Conservation (phyloP, 2,797 vertebrate genomes). For the Brotula barbata region DNA sequence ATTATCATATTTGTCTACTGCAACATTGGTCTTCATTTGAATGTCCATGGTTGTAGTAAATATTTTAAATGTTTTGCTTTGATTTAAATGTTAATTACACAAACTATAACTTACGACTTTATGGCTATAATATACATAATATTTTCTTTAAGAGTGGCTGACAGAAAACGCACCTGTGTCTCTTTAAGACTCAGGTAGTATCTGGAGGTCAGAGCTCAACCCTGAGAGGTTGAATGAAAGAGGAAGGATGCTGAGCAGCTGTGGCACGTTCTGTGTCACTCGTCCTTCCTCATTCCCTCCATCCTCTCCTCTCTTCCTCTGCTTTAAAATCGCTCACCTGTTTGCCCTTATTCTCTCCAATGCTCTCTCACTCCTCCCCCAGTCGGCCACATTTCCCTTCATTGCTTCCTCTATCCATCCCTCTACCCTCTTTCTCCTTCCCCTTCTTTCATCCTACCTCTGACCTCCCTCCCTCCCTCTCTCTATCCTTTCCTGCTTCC, state of each 20-base stretch:
- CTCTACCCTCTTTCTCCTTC: conserved; percentile 10
- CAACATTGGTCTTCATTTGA: not conserved
- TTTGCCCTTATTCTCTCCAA: conserved; percentile 20
- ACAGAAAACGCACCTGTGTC: conserved; percentile 1
- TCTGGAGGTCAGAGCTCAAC: conserved; percentile 60
- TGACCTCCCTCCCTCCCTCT: conserved; percentile 43
- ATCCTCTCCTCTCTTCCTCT: conserved; percentile 27
- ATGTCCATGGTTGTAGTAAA: not conserved
- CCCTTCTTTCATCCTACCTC: conserved; percentile 31
- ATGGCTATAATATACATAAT: too few relatives aligned
- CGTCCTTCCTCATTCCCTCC: conserved; percentile 21
- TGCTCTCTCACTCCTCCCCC: not conserved
- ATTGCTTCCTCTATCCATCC: conserved; percentile 8
- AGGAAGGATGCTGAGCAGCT: conserved; percentile 60
- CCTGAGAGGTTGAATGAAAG: conserved; percentile 38
- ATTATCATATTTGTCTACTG: not conserved
- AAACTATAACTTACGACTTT: too few relatives aligned
- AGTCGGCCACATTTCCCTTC: not conserved
- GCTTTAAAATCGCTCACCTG: conserved; percentile 46
- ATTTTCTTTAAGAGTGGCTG: not conserved
- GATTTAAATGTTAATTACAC: too few relatives aligned
- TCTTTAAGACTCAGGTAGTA: conserved; percentile 51
- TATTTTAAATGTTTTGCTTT: too few relatives aligned
- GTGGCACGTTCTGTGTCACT: conserved; percentile 29
- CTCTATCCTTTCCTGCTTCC: not conserved